These are phyloP conservation scores for Ateles fusciceps DNA, from an alignment of 2,797 vertebrate genomes.

Conservation along the genomic window DNA sequence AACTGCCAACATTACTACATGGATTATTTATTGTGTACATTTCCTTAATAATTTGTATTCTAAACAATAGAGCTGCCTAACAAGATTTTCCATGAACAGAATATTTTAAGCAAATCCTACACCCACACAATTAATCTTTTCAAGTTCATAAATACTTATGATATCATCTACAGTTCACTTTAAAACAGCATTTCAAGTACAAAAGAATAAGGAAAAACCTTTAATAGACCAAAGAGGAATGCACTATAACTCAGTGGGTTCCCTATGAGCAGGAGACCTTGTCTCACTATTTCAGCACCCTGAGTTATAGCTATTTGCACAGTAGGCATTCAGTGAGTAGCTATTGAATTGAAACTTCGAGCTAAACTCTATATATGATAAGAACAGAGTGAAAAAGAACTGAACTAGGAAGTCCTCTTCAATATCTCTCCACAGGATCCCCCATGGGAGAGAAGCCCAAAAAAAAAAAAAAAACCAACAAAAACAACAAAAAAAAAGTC, in stretches of 20 bases:
- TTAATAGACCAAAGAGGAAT: neutral
- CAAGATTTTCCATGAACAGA: neutral
- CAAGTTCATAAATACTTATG: neutral
- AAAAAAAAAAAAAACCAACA: neutral
- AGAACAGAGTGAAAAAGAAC: constrained; percentile 46
- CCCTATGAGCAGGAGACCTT: neutral
- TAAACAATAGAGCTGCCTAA: neutral
- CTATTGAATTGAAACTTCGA: constrained; percentile 51
- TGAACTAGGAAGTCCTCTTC: constrained; percentile 52
- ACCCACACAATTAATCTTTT: neutral
- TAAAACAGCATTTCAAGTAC: neutral
- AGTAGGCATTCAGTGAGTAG: constrained; percentile 25
- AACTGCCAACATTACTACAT: neutral
- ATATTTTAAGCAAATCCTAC: neutral
- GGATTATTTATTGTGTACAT: neutral
- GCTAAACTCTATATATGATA: constrained; percentile 35
- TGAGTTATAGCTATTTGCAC: neutral
- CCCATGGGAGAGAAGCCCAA: neutral
- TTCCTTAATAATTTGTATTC: neutral
- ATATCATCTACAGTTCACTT: constrained; percentile 4
- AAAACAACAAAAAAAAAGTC: neutral
- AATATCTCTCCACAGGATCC: constrained; percentile 31
- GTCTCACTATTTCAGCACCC: constrained; percentile 15
- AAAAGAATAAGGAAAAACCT: neutral
- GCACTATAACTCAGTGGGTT: neutral